These are phyloP conservation scores for Ptilorrhoa leucosticta DNA, from an alignment of 2,113 vertebrate species.

Conservation along the genomic window DNA sequence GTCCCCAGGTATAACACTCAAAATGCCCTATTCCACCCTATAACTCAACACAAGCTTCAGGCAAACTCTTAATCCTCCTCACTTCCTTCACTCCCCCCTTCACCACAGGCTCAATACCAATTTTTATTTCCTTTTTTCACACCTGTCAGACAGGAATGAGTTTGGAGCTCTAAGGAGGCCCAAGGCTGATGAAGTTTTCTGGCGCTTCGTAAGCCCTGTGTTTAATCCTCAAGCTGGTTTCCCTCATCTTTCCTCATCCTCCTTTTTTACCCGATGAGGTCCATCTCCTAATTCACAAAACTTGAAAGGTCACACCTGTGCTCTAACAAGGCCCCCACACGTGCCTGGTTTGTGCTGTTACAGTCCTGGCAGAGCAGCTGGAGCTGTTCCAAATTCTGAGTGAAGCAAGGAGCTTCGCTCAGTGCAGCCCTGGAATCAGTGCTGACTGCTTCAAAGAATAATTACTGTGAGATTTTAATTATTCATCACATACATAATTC, in stretches of 20 bases:
- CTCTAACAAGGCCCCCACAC: fast-evolving
- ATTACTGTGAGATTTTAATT: background rate
- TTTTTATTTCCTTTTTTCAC: background rate
- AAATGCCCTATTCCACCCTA: no score
- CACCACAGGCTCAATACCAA: background rate
- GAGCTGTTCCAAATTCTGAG: background rate
- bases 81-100: background rate
- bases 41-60: background rate
- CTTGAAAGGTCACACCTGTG: background rate
- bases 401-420: background rate
- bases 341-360: background rate
- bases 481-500: background rate
- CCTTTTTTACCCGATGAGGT: background rate
- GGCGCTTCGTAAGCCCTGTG: fast-evolving
- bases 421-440: background rate
- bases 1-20: fast-evolving
- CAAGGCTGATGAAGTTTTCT: background rate
- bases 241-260: background rate
- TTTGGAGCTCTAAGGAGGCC: background rate
- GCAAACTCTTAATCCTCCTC: background rate
- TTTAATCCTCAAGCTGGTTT: background rate
- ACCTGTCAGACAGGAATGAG: background rate
- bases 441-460: background rate
- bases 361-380: background rate
- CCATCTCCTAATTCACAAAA: background rate